Conservation (phyloP, 2,888 invertebrate species). For the Ophion costatus region DNA sequence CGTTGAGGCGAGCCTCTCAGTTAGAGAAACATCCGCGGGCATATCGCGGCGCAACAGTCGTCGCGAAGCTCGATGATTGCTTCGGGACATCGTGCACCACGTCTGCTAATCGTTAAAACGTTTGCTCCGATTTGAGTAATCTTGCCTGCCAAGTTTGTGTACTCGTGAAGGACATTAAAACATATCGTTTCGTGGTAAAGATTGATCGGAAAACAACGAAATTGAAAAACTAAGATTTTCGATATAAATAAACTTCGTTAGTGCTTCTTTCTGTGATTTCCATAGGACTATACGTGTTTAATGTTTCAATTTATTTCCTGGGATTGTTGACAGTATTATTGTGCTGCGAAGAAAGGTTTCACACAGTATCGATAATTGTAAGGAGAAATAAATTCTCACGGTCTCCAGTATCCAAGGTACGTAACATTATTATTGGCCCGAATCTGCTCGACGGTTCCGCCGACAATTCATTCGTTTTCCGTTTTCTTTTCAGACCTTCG, state of each 20-base stretch:
- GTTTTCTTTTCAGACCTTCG: not conserved
- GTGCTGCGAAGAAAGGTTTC: not conserved
- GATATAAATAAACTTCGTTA: not conserved
- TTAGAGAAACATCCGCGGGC: not conserved
- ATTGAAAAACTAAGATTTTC: not conserved
- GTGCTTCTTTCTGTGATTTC: not conserved
- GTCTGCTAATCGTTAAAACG: conserved; percentile 24
- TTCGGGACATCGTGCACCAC: not conserved
- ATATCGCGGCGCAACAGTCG: not conserved
- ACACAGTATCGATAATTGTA: not conserved
- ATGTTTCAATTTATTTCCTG: not conserved
- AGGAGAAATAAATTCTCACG: not conserved
- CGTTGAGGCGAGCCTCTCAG: not conserved
- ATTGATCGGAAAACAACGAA: not conserved
- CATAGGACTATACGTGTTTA: not conserved
- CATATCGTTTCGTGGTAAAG: not conserved
- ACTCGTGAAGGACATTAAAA: not conserved
- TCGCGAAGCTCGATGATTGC: not conserved
- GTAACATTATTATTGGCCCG: not conserved
- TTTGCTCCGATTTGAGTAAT: not conserved
- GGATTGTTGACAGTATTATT: not conserved
- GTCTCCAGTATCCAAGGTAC: not conserved
- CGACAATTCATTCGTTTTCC: not conserved
- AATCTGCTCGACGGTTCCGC: not conserved
- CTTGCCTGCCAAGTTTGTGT: not conserved